Base-by-base conservation (phyloP, 2,797 vertebrate species). In the Discoglossus pictus region DNA sequence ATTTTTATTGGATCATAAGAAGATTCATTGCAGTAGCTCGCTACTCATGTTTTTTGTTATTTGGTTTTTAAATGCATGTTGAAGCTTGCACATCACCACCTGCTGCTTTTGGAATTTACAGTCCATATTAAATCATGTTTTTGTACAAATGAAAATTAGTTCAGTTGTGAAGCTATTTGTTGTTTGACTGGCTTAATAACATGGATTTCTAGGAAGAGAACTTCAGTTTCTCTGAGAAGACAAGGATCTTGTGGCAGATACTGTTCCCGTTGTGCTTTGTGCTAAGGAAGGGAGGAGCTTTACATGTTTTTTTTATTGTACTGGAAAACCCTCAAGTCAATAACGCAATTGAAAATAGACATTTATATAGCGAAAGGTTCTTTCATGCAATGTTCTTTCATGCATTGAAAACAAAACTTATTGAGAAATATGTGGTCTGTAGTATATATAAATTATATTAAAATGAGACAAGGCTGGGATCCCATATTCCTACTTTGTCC, bases 1-100 rank as follows among this genome's bases (percentile, higher is more conserved):
- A 61, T 46, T 76, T n/a, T 70, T 67, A 80, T 80, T 79, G 77
- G 76, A 81, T 80, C 81, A 82, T 65, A 80, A 82, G 73, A 38
- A 74, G 61, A 68, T 74, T 73, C 69, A 73, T 74, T 79, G 73
- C 61, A 72, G 79, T 75, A 46, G 64, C 48, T 66, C 34, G 44
- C 52, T 34, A 21, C 52, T 50, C 15, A 16, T 62, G 47, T 35
- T 59, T 65, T 51, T 66, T 61, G 54, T 74, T 74, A 79, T 75
- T 75, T 77, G 74, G 65, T 61, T 73, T 76, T 83, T 71, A 74
- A 64, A 79, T 79, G 75, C 82, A 68, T 79, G 80, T 75, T 80
- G 75, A 80, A 83, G 79, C 65, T 17, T 62, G 81, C 73, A 63
- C 72, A 71, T 61, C 63, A 72, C 76, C 79, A 75, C 77, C 74